Evolutionary conservation across 2,888 invertebrate species (phyloP), one percentile per base, ranked within the genome.

Genomic region (Caenorhabditis sinica): DNA sequence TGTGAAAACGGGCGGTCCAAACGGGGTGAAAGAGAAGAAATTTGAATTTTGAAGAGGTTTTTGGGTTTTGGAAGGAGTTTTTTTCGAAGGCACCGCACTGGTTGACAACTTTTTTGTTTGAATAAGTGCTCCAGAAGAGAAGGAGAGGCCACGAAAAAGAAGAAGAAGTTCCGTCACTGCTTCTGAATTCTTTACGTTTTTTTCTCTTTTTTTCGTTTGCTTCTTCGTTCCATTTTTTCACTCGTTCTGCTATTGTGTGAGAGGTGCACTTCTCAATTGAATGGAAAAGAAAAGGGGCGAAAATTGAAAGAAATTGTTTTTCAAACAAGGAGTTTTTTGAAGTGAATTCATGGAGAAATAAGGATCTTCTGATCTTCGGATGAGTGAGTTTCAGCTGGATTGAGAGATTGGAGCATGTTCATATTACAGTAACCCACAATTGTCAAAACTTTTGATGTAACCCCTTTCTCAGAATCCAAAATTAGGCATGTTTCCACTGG

Each of bases 11-110:
- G 69, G 53, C 63, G 63, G 45, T 63, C 40, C 49, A 58, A 1
- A 25, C 3, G 49, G 17, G 15, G 17, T 11, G 5, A 15, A 58
- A 68, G 43, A 11, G 23, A n/a, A 45, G 60, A 77, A 79, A 79
- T 79, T 79, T 79, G 79, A 79, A 79, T 79, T 79, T 79, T 71
- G 71, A 79, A 79, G 79, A 72, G 72, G 79, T 72, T 72, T 79
- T 61, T 49, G 73, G 72, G 79, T 65, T 65, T 71, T 49, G 30
- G 61, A 49, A 49, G 28, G 58, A 30, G 17, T 69, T 69, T 69
- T 69, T 56, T 36, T 25, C 56, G 56, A 13, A 13, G 13, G 40
- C 40, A 36, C 33, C 4, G 9, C 53, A 40, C 51, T 69, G 69
- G 69, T 56, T 69, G 68, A 74, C 74, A 74, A 74, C 63, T 74